Evolutionary conservation across 2,113 vertebrate genomes (phyloP).

Genomic region (Nibea albiflora): DNA sequence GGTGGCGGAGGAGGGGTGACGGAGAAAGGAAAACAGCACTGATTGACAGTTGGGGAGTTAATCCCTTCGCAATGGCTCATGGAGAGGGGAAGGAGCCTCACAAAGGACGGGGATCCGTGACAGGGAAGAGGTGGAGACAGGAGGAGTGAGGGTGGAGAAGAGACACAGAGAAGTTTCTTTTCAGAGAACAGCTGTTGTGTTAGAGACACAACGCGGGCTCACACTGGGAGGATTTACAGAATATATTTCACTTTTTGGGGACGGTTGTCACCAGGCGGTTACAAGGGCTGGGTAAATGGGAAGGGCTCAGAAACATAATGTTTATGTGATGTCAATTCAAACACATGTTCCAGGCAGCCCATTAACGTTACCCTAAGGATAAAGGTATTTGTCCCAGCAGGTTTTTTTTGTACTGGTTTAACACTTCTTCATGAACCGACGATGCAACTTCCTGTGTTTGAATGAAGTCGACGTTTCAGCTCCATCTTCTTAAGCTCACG

Average conservation of each 20-base stretch:
- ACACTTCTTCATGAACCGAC: neutral
- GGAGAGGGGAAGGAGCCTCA: conserved; percentile 73
- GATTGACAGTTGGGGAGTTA: conserved; percentile 85
- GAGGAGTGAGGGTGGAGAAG: conserved; percentile 36
- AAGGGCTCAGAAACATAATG: neutral
- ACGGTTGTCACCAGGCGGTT: neutral
- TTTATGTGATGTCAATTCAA: neutral
- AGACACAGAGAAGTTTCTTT: conserved; percentile 22
- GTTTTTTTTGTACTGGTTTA: neutral
- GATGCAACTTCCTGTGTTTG: conserved; percentile 4
- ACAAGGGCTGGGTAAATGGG: neutral
- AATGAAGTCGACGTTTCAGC: neutral
- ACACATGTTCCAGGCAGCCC: too few relatives aligned
- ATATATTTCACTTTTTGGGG: conserved; percentile 29
- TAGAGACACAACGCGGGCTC: conserved; percentile 30
- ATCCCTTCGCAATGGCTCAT: conserved; percentile 77
- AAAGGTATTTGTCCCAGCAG: neutral
- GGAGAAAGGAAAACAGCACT: conserved; percentile 68
- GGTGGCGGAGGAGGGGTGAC: conserved; percentile 35
- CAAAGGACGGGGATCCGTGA: conserved; percentile 79
- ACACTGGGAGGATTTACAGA: conserved; percentile 41
- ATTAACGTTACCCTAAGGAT: neutral
- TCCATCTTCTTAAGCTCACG: neutral
- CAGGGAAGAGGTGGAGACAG: conserved; percentile 61
- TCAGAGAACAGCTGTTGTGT: conserved; percentile 52